phyloP scores from a whole-genome alignment of 2,888 invertebrate genomes.

The Pheosia gnoma region DNA sequence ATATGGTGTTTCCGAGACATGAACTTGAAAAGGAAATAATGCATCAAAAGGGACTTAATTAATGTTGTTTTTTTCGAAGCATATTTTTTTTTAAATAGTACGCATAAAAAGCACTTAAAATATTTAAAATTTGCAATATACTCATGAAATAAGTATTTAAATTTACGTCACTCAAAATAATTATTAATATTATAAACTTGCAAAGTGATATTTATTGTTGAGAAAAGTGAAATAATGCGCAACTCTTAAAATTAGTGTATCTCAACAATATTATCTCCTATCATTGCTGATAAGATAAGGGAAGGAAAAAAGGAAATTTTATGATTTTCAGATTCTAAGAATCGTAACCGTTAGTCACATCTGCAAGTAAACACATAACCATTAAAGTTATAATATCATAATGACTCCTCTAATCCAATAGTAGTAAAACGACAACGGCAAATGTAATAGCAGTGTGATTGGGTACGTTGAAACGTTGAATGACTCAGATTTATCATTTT shows the following conservation, averaged over 20 bases:
- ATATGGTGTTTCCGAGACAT: conserved; percentile 59
- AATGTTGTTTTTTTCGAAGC: background rate
- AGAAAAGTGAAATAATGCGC: background rate
- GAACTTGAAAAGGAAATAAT: conserved; percentile 57
- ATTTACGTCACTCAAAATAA: background rate
- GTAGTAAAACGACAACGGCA: conserved; percentile 26
- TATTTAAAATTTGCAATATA: background rate
- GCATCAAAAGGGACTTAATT: conserved; percentile 34
- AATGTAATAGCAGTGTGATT: conserved; percentile 25
- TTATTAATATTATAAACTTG: background rate
- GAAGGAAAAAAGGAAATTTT: conserved; percentile 2
- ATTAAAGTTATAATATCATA: conserved; percentile 20
- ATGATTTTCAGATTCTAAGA: conserved; percentile 4
- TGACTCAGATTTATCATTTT: conserved; percentile 23
- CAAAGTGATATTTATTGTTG: background rate
- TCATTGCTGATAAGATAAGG: conserved; percentile 4
- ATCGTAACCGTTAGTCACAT: background rate
- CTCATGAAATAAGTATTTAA: background rate
- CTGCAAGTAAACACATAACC: background rate
- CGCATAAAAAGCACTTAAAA: too few relatives aligned
- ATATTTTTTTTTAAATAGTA: too few relatives aligned
- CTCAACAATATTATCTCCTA: background rate
- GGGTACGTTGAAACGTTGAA: conserved; percentile 21
- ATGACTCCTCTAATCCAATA: conserved; percentile 27
- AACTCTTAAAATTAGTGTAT: background rate